phyloP scores from a whole-genome alignment of 2,797 vertebrate genomes.

The Dicrostonyx torquatus region DNA sequence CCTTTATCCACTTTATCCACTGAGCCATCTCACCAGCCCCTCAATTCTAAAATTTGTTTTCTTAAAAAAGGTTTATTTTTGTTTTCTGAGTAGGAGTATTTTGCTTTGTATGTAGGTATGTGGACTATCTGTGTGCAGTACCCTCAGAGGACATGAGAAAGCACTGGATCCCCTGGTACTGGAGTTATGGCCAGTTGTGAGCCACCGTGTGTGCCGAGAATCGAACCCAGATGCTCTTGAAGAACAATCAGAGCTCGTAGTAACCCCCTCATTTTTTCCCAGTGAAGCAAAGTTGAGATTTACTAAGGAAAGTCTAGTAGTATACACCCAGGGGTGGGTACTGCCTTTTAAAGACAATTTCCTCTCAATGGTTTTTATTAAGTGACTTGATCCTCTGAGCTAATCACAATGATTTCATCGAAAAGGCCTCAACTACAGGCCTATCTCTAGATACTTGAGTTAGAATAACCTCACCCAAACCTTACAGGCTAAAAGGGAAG shows the following conservation, averaged over 20 bases:
- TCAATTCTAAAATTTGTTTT: background rate
- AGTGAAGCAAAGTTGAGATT: background rate
- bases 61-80: background rate
- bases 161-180: background rate
- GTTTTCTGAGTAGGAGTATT: background rate
- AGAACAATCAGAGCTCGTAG: background rate
- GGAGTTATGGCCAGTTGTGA: background rate
- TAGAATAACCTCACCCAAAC: background rate
- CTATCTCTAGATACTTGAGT: background rate
- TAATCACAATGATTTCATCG: background rate
- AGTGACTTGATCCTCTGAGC: background rate
- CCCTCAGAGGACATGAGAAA: background rate
- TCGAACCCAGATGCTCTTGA: background rate
- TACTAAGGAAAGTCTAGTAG: background rate
- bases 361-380: conserved; percentile 9
- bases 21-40: background rate
- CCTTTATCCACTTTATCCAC: background rate
- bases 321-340: background rate
- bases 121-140: background rate
- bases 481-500: background rate
- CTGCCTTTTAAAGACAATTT: background rate
- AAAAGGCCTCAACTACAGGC: background rate
- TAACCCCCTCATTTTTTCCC: background rate
- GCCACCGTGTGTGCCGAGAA: background rate
- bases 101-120: background rate